Percentiles rank a stretch among this genome's conserved stretches.
phyloP scores from a whole-genome alignment of 2,888 invertebrate species.

The Disparrhopalites patrizii region DNA sequence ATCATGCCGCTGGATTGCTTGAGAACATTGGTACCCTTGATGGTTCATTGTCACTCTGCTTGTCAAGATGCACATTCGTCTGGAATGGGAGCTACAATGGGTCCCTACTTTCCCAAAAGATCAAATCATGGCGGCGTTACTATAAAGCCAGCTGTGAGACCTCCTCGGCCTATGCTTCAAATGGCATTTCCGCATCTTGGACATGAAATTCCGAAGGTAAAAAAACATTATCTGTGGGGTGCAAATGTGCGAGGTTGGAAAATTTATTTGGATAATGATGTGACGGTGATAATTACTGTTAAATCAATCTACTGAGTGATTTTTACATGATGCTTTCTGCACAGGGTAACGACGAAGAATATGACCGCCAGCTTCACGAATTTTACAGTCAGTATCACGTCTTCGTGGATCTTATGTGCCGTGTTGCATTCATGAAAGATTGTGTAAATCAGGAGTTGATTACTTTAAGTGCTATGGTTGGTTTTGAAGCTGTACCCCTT shows the following conservation, averaged over 20 bases:
- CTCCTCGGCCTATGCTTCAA: conserved; percentile 75
- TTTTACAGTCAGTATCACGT: conserved; percentile 85
- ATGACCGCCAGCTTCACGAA: conserved; percentile 68
- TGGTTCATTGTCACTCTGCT: conserved; percentile 74
- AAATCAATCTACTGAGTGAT: neutral
- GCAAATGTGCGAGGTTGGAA: neutral
- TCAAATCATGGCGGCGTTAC: conserved; percentile 57
- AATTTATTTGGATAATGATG: neutral
- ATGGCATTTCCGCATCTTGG: conserved; percentile 77
- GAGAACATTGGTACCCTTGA: conserved; percentile 74
- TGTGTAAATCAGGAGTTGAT: conserved; percentile 81
- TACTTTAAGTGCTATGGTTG: conserved; percentile 80
- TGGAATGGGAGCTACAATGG: conserved; percentile 62
- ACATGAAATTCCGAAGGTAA: conserved; percentile 64
- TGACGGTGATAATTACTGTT: neutral
- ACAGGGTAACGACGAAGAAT: conserved; percentile 70
- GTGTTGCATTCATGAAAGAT: conserved; percentile 83
- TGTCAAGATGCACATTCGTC: conserved; percentile 65
- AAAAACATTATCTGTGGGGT: conserved; percentile 5
- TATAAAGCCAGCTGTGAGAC: conserved; percentile 63
- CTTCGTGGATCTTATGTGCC: conserved; percentile 78
- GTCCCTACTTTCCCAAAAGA: conserved; percentile 67
- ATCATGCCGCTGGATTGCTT: conserved; percentile 75
- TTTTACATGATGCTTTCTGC: conserved; percentile 43
- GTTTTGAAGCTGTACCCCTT: conserved; percentile 82